phyloP scores from a whole-genome alignment of 2,888 invertebrate genomes.

The Caenorhabditis zanzibari region DNA sequence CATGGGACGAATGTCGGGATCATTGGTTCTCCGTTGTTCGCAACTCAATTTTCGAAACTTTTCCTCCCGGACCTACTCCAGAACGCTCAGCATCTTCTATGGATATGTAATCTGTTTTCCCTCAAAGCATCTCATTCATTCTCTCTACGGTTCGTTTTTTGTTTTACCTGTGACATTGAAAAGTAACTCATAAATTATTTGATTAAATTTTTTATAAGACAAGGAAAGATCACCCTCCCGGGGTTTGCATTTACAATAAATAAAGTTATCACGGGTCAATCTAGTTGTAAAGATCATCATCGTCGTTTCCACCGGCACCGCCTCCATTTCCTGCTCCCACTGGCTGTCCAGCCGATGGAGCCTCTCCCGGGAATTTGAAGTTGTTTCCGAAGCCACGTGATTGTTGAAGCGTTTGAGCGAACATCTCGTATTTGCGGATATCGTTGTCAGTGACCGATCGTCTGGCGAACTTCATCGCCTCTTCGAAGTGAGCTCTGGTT shows the following conservation, averaged over 20 bases:
- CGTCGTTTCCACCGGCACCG: slow-evolving; percentile 29
- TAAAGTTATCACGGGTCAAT: neutral
- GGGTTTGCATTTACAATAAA: slow-evolving; percentile 48
- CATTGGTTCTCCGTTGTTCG: slow-evolving; percentile 67
- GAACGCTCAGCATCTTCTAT: neutral
- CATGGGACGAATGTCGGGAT: slow-evolving; percentile 80
- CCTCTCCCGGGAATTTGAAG: slow-evolving; percentile 88
- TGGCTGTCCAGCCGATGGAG: slow-evolving; percentile 40
- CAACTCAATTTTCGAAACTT: slow-evolving; percentile 16
- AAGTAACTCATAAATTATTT: neutral
- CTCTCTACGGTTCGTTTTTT: neutral
- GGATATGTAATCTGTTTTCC: neutral
- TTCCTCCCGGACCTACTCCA: slow-evolving; percentile 3
- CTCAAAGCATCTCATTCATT: neutral
- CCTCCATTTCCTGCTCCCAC: slow-evolving; percentile 22
- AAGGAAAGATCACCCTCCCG: neutral
- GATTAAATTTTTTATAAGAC: slow-evolving; percentile 6
- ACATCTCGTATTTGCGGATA: slow-evolving; percentile 99
- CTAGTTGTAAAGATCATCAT: slow-evolving; percentile 52
- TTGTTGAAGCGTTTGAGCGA: slow-evolving; percentile 99
- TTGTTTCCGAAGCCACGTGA: slow-evolving; percentile 97
- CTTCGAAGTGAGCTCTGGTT: slow-evolving; percentile 97
- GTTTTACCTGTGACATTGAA: neutral
- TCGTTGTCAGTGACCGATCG: slow-evolving; percentile 99
- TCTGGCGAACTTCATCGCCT: slow-evolving; percentile 85